Percentiles rank a stretch among this genome's conserved stretches.
phyloP scores from a whole-genome alignment of 2,113 vertebrate genomes.

The Mixornis gularis region DNA sequence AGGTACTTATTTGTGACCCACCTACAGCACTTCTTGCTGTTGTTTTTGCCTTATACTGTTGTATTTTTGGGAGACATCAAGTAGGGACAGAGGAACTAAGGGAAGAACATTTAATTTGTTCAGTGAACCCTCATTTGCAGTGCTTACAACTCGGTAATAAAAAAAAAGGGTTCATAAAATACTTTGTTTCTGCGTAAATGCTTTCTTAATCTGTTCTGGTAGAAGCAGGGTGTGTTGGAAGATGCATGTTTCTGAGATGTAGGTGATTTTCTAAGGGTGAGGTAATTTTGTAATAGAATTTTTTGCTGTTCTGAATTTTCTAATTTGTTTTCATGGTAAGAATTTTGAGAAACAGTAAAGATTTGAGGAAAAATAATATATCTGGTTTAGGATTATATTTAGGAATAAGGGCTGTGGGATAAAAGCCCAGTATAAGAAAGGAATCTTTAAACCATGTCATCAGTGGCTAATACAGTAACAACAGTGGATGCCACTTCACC shows the following conservation, averaged over 20 bases:
- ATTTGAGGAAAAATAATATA: neutral
- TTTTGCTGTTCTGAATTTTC: neutral
- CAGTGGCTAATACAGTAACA: neutral
- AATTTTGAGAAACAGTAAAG: neutral
- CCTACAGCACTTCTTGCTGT: neutral
- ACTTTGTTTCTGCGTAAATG: neutral
- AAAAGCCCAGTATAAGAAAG: neutral
- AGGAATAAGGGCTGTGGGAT: neutral
- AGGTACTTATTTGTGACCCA: neutral
- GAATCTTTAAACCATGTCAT: neutral
- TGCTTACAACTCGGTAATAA: neutral
- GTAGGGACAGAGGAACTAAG: neutral
- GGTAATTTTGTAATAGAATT: neutral
- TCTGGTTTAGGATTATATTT: neutral
- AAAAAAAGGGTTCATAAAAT: neutral
- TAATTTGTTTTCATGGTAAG: neutral
- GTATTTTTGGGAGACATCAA: neutral
- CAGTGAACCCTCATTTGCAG: neutral
- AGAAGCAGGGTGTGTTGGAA: neutral
- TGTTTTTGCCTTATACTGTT: neutral
- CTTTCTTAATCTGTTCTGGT: neutral
- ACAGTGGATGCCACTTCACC: neutral
- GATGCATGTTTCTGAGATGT: neutral
- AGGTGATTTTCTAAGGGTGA: neutral
- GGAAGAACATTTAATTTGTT: neutral